Base-by-base conservation (phyloP, 35 echinoderm and acorn worm species). In the Acanthaster planci region DNA sequence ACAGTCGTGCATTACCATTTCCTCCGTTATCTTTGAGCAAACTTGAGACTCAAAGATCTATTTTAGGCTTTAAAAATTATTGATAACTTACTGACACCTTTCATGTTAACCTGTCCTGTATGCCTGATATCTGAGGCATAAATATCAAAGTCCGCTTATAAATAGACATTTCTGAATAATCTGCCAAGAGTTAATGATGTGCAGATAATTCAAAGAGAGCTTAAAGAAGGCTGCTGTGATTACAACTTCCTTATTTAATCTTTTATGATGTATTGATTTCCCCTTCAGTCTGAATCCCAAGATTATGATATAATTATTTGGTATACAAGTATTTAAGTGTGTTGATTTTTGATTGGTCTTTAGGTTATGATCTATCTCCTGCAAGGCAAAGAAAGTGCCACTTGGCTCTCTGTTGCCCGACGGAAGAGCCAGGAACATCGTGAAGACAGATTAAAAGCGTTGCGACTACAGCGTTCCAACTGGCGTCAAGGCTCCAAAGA, bases 371-470 rank as follows among this genome's bases (percentile, higher is more conserved):
- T 85, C 17, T 93, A 91, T 60, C 84, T 98, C 27, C 85, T 98
- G 10, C 92, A 98, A 80, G 92, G 92, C 34, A 98, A 94, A 54
- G 95, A 98, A 67, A 94, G 95, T 38, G 82, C 32, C 6, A 89
- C 86, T 1, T 87, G 91, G 76, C 68, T 82, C 52, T 79, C 91
- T 21, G 86, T 76, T 55, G 87, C 88, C 37, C 89, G 91, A 39
- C 57, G 89, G 38, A 87, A 84, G 21, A 89, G 50, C 34, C 34
- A 76, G 77, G 95, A 98, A 5, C 38, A 38, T 14, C 78, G 91
- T 40, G 91, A 93, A 8, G 76, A 88, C 1, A 60, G 92, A 3
- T 67, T 90, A 15, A 93, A 91, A n/a, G 88, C 93, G 38, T 78
- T 98, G 30, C 40, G 92, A 50, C 77, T 44, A n/a, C 84, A 87